These are phyloP conservation scores for Parascotia fuliginaria DNA, from an alignment of 2,888 invertebrate genomes.

Conservation along the genomic window DNA sequence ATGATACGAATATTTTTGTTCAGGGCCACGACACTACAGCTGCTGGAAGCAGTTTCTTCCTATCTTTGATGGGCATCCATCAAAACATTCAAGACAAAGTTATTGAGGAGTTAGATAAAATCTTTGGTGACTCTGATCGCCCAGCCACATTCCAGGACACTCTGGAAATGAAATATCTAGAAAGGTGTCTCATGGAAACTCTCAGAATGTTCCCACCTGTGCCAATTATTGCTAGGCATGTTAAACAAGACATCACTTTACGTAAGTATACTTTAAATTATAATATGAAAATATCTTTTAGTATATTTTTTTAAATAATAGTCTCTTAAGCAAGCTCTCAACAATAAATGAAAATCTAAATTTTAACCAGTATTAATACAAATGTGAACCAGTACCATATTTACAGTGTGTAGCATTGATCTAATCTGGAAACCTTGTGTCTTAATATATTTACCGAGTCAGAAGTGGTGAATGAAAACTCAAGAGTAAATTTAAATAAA, in stretches of 20 bases:
- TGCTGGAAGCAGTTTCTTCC: constrained; percentile 92
- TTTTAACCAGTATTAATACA: too few relatives aligned
- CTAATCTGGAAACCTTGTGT: too few relatives aligned
- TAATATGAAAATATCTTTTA: neutral
- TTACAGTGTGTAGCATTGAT: too few relatives aligned
- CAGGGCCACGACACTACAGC: constrained; percentile 94
- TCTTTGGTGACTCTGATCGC: constrained; percentile 91
- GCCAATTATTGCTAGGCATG: constrained; percentile 90
- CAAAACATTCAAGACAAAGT: constrained; percentile 91
- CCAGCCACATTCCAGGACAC: constrained; percentile 93
- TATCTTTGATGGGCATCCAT: constrained; percentile 91
- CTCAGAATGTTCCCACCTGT: constrained; percentile 92
- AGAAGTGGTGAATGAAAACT: too few relatives aligned
- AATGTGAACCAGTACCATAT: too few relatives aligned
- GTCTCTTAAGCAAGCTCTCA: too few relatives aligned
- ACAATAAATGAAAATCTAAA: too few relatives aligned
- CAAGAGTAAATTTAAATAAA: too few relatives aligned
- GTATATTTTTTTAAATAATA: too few relatives aligned
- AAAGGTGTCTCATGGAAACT: constrained; percentile 93
- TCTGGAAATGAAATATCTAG: constrained; percentile 94
- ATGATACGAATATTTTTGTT: constrained; percentile 14
- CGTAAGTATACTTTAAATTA: constrained; percentile 73
- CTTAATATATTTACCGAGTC: too few relatives aligned
- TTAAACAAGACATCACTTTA: constrained; percentile 90
- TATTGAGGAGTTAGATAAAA: constrained; percentile 89